A percentile compares a stretch with the other conserved stretches of the same genome.
Evolutionary conservation across 1,140 invertebrate genomes (phyloP).

Genomic region (Caerostris darwini): DNA sequence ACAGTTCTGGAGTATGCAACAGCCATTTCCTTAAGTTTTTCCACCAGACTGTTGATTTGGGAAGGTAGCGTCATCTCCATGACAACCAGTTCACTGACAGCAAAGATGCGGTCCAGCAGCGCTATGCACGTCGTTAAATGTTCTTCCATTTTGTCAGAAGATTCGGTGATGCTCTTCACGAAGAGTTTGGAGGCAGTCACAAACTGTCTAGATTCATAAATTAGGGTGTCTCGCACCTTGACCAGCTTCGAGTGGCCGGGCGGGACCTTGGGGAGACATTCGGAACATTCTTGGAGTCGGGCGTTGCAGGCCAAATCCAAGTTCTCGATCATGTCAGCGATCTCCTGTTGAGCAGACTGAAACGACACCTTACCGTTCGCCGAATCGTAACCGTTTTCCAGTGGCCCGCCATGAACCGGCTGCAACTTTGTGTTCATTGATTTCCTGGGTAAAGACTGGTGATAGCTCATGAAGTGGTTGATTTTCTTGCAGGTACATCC

Average conservation of each 20-base stretch:
- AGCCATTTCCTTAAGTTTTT: conserved; percentile 90
- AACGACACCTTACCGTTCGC: conserved; percentile 81
- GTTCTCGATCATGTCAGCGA: conserved; percentile 85
- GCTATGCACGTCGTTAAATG: conserved; percentile 88
- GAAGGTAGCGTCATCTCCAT: conserved; percentile 88
- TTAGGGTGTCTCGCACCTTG: conserved; percentile 89
- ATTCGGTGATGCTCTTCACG: conserved; percentile 89
- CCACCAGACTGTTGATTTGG: conserved; percentile 89
- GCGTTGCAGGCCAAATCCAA: conserved; percentile 83
- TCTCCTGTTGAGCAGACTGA: conserved; percentile 86
- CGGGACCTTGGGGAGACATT: conserved; percentile 23
- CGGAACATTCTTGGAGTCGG: conserved; percentile 68
- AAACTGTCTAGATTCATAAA: conserved; percentile 89
- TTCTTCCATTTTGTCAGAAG: conserved; percentile 84
- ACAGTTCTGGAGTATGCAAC: conserved; percentile 87
- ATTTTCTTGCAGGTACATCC: conserved; percentile 60
- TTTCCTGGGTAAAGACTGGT: conserved; percentile 72
- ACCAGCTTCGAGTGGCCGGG: conserved; percentile 67
- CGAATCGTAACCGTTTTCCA: conserved; percentile 30
- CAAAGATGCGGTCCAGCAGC: conserved; percentile 85
- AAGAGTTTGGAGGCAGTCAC: conserved; percentile 92
- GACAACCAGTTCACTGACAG: conserved; percentile 87
- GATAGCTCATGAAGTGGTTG: conserved; percentile 62
- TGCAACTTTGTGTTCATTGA: conserved; percentile 7
- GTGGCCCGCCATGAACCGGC: conserved; percentile 29